phyloP scores from a whole-genome alignment of 2,888 invertebrate genomes.

The Cetonia aurata region DNA sequence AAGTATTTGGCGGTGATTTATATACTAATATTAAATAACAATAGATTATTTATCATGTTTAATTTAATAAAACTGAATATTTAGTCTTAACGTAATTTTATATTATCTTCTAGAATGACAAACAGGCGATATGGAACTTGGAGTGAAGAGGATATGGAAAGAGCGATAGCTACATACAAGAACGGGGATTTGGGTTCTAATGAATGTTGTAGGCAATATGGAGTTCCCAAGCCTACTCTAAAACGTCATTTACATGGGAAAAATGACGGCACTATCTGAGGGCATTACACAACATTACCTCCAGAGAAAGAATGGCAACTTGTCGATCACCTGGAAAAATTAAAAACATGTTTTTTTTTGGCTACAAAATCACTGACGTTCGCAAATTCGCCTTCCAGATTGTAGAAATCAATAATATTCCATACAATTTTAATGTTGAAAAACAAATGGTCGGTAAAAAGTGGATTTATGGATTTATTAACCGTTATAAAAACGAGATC shows the following conservation, averaged over 20 bases:
- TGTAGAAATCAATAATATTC: conserved; percentile 63
- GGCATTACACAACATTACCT: too few relatives aligned
- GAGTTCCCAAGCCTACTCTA: conserved; percentile 2
- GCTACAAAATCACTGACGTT: background rate
- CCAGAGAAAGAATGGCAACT: background rate
- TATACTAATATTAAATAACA: too few relatives aligned
- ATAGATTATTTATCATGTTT: too few relatives aligned
- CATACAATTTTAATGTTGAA: conserved; percentile 26
- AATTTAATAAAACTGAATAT: too few relatives aligned
- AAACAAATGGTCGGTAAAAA: conserved; percentile 68
- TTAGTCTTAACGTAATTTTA: too few relatives aligned
- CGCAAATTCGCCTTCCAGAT: conserved; percentile 68
- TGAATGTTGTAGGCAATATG: conserved; percentile 2
- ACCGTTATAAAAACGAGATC: conserved; percentile 61
- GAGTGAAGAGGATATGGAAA: background rate
- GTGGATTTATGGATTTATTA: conserved; percentile 69
- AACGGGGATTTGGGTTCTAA: conserved; percentile 10
- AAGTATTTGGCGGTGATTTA: too few relatives aligned
- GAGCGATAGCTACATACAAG: conserved; percentile 6
- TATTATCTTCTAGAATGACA: too few relatives aligned
- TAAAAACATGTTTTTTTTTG: background rate
- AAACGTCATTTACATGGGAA: background rate
- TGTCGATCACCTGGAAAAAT: background rate
- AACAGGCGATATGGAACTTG: conserved; percentile 3
- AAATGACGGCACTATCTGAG: too few relatives aligned